phyloP scores from a whole-genome alignment of 2,888 invertebrate genomes.

The Cabera pusaria region DNA sequence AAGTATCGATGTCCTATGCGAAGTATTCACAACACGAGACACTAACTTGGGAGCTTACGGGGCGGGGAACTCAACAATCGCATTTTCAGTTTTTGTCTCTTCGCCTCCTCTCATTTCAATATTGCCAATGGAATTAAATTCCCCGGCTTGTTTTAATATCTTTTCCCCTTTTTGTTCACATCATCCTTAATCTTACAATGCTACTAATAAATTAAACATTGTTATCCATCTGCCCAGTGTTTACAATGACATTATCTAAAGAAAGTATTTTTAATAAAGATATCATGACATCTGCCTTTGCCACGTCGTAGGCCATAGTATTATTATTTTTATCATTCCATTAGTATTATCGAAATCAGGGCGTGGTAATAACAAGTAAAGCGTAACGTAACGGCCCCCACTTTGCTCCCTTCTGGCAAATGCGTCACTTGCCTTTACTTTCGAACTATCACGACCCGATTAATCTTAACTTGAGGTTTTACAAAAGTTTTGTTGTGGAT shows the following conservation, averaged over 20 bases:
- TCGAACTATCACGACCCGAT: constrained; percentile 30
- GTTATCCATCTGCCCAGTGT: no score
- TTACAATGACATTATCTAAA: no score
- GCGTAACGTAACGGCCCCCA: constrained; percentile 56
- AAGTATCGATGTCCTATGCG: constrained; percentile 41
- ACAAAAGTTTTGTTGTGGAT: constrained; percentile 1
- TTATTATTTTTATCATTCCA: constrained; percentile 17
- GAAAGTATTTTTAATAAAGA: no score
- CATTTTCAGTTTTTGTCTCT: constrained; percentile 64
- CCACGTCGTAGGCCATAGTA: constrained; percentile 3
- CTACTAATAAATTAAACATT: no score
- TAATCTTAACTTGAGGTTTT: constrained; percentile 8
- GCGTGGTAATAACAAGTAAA: constrained; percentile 65
- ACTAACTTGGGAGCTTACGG: constrained; percentile 43
- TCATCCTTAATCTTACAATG: constrained; percentile 23
- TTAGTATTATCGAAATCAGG: constrained; percentile 17
- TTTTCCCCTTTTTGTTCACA: constrained; percentile 48
- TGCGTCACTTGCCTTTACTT: constrained; percentile 47
- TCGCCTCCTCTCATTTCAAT: constrained; percentile 58
- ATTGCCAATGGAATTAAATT: constrained; percentile 70
- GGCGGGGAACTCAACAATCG: constrained; percentile 57
- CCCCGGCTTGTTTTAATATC: constrained; percentile 61
- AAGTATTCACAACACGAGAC: constrained; percentile 29
- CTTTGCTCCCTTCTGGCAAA: constrained; percentile 49
- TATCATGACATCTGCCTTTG: constrained; percentile 13